Evolutionary conservation across 2,888 invertebrate genomes (phyloP), one percentile per base, ranked within the genome.

Genomic region (Clivina fossor): DNA sequence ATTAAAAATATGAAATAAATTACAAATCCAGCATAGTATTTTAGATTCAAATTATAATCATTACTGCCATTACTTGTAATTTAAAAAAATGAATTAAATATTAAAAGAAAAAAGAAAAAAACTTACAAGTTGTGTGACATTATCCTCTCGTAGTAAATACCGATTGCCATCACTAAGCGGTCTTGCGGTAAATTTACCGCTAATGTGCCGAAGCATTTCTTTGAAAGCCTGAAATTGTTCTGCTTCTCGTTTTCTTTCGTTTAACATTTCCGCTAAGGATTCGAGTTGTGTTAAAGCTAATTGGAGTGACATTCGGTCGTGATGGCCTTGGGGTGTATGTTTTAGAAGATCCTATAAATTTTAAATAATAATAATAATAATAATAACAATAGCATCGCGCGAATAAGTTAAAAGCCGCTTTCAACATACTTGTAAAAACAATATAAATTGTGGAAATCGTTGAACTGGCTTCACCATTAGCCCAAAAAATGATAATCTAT

Each of bases 391-490:
- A n/a, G n/a, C n/a, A n/a, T n/a, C n/a, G n/a, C n/a, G n/a, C 40
- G 32, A n/a, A 43, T 32, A 41, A 37, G 3, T n/a, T 2, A 30
- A 30, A 38, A 53, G 8, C 30, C 15, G 15, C 40, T 47, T 35
- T 35, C 51, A 24, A 68, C 76, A 74, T 73, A 91, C 91, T 84
- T 95, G 93, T 65, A 96, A 78, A 70, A 95, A 90, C 72, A 96
- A 82, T 67, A 96, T 96, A 71, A 96, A 96, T 75, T 96, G 96
- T 24, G 96, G 96, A 78, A 96, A 96, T 76, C 96, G 81, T 74
- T 96, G 96, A 55, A 96, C 93, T 1, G 90, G 90, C 69, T 90
- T 91, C 61, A 96, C 94, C 94, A 96, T 95, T 62, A 96, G 80
- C 26, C 93, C 96, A 72, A 95, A 94, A 76, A 96, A 90, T 55